Evolutionary conservation across 2,888 invertebrate genomes (phyloP).

Genomic region (Dicranocentrus wangi): DNA sequence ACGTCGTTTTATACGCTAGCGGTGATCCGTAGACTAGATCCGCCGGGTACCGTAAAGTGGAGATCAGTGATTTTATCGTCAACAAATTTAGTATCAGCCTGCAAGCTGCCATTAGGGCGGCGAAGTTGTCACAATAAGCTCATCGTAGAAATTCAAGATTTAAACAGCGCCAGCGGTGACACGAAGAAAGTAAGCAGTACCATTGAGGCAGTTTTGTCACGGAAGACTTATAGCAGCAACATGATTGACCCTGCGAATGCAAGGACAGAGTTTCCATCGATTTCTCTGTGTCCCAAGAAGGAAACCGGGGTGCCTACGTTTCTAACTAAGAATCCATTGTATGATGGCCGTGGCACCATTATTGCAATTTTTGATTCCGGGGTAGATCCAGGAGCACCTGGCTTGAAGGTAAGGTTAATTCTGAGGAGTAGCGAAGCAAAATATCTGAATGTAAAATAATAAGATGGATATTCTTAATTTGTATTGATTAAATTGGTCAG

Average conservation of each 20-base stretch:
- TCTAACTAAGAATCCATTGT: slow-evolving; percentile 85
- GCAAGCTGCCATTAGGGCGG: not conserved
- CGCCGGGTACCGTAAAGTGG: slow-evolving; percentile 38
- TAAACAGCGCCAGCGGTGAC: not conserved
- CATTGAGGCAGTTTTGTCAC: slow-evolving; percentile 10
- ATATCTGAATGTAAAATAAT: too few relatives aligned
- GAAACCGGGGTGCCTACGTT: slow-evolving; percentile 93
- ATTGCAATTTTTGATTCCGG: slow-evolving; percentile 99
- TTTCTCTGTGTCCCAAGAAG: slow-evolving; percentile 92
- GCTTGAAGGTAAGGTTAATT: slow-evolving; percentile 83
- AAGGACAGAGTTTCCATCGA: slow-evolving; percentile 81
- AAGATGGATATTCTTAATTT: too few relatives aligned
- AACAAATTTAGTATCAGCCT: too few relatives aligned
- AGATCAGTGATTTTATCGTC: not conserved
- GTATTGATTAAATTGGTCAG: too few relatives aligned
- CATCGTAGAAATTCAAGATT: slow-evolving; percentile 37
- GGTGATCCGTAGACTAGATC: slow-evolving; percentile 54
- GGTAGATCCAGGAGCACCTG: slow-evolving; percentile 96
- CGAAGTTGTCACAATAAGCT: slow-evolving; percentile 27
- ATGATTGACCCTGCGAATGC: slow-evolving; percentile 57
- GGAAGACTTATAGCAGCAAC: not conserved
- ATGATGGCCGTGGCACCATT: slow-evolving; percentile 91
- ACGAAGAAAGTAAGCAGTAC: not conserved
- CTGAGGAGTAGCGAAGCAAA: too few relatives aligned
- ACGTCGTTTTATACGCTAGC: not conserved